Base-by-base conservation (phyloP, 1,140 invertebrate genomes). In the Nebria ingens region DNA sequence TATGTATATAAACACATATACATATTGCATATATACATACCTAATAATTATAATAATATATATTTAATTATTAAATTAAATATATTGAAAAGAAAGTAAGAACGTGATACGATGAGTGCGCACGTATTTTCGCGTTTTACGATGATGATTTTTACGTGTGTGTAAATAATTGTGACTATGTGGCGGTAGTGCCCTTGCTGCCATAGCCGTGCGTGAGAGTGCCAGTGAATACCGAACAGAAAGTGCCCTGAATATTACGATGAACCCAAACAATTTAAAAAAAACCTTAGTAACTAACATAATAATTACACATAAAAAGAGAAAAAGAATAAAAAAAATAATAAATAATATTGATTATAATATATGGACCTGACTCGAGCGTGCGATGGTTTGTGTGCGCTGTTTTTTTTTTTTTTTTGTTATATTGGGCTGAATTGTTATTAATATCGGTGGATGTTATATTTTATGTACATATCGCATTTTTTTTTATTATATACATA, bases 381-480 rank as follows among this genome's bases (percentile, higher is more conserved):
- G 40, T 45, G 40, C 9, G 40, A 45, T 45, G 40, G 40, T 45
- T 45, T 45, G 40, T 45, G 40, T 17, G 40, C 40, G 40, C 40
- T 17, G 40, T 45, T 45, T 6, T 45, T 12, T 45, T 17, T 12
- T 45, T 34, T n/a, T 9, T 34, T 34, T 45, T 45, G 40, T 45
- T 45, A 45, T 45, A 45, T 17, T 45, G 40, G 40, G 40, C 40
- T 12, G 40, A 45, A 45, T 45, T 45, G 40, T 45, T 45, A 45
- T 45, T 45, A 45, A 45, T 45, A 45, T 17, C 40, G 40, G 40
- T 45, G 40, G 40, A 45, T 45, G 40, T 45, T 45, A 45, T 45
- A 45, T 45, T 45, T 45, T 45, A 45, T 45, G 40, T 45, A 45
- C 40, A 45, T 45, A 45, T 17, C 40, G 40, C 40, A 45, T 45